These are phyloP conservation scores for Ophion obscuratus DNA, from an alignment of 2,888 invertebrate species.

Conservation along the genomic window DNA sequence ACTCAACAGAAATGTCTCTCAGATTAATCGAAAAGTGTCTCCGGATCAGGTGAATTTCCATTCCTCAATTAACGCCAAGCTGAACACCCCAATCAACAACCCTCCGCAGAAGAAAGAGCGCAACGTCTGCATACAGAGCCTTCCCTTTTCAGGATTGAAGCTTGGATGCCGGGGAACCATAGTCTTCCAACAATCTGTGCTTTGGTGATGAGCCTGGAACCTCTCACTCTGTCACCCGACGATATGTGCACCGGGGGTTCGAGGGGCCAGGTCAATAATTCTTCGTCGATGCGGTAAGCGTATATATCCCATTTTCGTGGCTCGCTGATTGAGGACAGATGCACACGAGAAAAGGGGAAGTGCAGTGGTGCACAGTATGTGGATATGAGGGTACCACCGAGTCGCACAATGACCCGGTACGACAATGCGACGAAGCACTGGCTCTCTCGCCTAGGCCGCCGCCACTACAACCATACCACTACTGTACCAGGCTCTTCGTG, in stretches of 20 bases:
- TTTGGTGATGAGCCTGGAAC: slow-evolving; percentile 54
- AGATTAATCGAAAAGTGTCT: neutral
- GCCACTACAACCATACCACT: slow-evolving; percentile 33
- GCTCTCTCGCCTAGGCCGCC: slow-evolving; percentile 66
- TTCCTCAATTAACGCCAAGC: neutral
- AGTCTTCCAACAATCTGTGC: slow-evolving; percentile 45
- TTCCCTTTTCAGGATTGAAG: neutral
- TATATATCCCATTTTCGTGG: slow-evolving; percentile 80
- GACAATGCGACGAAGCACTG: slow-evolving; percentile 79
- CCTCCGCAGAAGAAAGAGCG: neutral
- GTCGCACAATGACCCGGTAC: slow-evolving; percentile 78
- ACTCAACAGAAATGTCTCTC: no score
- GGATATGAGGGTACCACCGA: slow-evolving; percentile 78
- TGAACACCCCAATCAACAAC: neutral
- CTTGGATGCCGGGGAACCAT: slow-evolving; percentile 10
- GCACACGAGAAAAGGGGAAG: slow-evolving; percentile 79
- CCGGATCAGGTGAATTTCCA: neutral
- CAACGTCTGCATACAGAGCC: neutral
- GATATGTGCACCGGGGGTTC: slow-evolving; percentile 46
- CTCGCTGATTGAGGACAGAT: slow-evolving; percentile 84
- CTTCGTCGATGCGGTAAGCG: slow-evolving; percentile 70
- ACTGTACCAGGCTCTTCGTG: slow-evolving; percentile 5
- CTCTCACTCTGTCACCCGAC: slow-evolving; percentile 17
- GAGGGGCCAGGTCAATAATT: slow-evolving; percentile 76
- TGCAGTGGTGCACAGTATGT: slow-evolving; percentile 75